These are phyloP conservation scores for Neodiprion pinetum DNA, from an alignment of 1,140 invertebrate genomes.

Conservation along the genomic window DNA sequence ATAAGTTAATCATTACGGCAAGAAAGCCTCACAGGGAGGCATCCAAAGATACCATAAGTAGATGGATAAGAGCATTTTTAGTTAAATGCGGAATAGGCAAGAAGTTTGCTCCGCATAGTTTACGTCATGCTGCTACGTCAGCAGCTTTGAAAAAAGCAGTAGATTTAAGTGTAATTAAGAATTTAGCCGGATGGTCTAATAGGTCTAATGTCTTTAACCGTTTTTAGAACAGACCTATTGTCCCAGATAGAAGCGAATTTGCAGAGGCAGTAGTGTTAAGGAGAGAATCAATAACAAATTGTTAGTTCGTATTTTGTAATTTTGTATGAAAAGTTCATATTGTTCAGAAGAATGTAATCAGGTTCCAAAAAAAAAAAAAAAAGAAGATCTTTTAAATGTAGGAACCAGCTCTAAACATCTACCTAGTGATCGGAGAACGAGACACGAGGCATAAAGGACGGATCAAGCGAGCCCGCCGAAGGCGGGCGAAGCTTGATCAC, in stretches of 20 bases:
- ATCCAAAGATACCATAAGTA: constrained; percentile 11
- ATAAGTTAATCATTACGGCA: constrained; percentile 17
- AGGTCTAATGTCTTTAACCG: constrained; percentile 17
- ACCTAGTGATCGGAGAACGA: too few relatives aligned
- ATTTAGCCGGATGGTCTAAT: too few relatives aligned
- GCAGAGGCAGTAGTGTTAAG: constrained; percentile 13
- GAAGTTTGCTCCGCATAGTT: constrained; percentile 23
- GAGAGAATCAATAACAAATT: too few relatives aligned
- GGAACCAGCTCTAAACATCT: too few relatives aligned
- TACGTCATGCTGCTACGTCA: constrained; percentile 22
- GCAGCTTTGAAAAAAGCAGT: constrained; percentile 25
- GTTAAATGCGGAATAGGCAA: constrained; percentile 16
- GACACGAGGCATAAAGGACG: too few relatives aligned
- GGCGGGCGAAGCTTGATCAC: too few relatives aligned
- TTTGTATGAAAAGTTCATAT: too few relatives aligned
- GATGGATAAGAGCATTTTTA: constrained; percentile 26
- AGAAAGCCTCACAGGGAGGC: constrained; percentile 20
- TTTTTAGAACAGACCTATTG: constrained; percentile 21
- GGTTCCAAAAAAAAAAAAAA: too few relatives aligned
- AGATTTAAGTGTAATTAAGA: constrained; percentile 20
- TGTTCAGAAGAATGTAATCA: too few relatives aligned
- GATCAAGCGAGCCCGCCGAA: too few relatives aligned
- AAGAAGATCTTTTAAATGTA: too few relatives aligned
- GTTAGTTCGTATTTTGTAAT: too few relatives aligned
- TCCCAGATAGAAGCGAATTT: constrained; percentile 16